Evolutionary conservation across 2,797 vertebrate genomes (phyloP).

Genomic region (Malurus leucopterus): DNA sequence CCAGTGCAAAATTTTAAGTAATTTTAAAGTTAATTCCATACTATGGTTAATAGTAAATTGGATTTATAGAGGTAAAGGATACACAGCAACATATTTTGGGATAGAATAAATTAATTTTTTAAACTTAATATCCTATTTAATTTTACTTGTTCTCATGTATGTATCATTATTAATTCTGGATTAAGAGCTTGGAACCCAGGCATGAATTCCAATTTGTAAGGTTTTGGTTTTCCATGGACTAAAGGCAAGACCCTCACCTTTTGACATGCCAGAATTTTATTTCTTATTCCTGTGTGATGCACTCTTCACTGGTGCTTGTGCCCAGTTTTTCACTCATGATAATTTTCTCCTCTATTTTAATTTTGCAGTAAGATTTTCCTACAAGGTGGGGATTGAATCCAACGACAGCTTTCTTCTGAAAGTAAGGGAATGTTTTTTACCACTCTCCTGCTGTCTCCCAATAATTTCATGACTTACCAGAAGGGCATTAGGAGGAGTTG

Average conservation of each 20-base stretch:
- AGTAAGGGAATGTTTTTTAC: neutral
- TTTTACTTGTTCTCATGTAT: neutral
- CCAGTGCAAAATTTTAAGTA: neutral
- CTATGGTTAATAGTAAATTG: neutral
- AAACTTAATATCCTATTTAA: neutral
- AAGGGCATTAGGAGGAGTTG: neutral
- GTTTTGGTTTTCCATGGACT: neutral
- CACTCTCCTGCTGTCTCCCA: neutral
- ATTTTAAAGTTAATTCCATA: neutral
- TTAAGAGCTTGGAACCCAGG: neutral
- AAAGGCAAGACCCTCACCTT: neutral
- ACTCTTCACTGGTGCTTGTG: neutral
- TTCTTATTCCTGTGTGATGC: neutral
- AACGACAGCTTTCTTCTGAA: neutral
- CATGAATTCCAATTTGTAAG: neutral
- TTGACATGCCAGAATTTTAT: neutral
- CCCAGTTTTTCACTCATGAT: neutral
- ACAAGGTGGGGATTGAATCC: fast-evolving
- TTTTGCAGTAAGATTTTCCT: neutral
- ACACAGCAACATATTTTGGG: neutral
- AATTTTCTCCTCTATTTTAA: neutral
- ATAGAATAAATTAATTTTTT: neutral
- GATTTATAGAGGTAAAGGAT: neutral
- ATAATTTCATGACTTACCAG: neutral
- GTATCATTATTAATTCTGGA: neutral